Base-by-base conservation (phyloP, 2,888 invertebrate species). In the Anoncus sp. region DNA sequence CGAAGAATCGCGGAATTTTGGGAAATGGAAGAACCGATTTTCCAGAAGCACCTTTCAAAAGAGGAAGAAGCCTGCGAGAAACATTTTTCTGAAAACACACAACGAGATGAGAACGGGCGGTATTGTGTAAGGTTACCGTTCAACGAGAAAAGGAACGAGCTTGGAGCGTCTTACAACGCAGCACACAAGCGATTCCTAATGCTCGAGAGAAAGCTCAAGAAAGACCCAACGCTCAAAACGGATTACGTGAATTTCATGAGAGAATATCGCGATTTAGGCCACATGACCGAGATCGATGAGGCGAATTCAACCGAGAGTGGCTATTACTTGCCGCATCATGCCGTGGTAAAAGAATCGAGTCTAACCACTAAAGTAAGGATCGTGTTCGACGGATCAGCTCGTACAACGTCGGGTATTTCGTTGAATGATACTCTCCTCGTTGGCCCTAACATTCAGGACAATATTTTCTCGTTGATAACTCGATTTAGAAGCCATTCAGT, bases 401-500 rank as follows among this genome's bases (percentile, higher is more conserved):
- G 77, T 27, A 72, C 87, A 3, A 59, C 77, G 0, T 80, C 80
- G 0, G 88, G 87, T 0, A 27, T 74, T 6, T 89, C 89, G 1
- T 51, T 91, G 3, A 76, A 76, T 16, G 63, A 71, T 12, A 1
- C 81, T 0, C 79, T 87, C 12, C 67, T 82, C 59, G 80, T 84
- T 5, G 89, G 90, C 0, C 87, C 91, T 0, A 82, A 77, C 0
- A 49, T 90, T 0, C 89, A 91, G 70, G 81, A 84, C 81, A 53
- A 70, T 53, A 18, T 75, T 18, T 43, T 75, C 14, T 51, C 69
- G 22, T 55, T 70, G n/a, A 31, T 75, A 6, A 20, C 43, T 24
- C 57, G 69, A n/a, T 62, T 69, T 20, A 31, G 59, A 18, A 49
- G 63, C 3, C 66, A 75, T 27, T 14, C 3, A 22, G 63, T 49